Evolutionary conservation across 2,797 vertebrate species (phyloP), one percentile per base, ranked within the genome.

Genomic region (Ptychadena robeensis): DNA sequence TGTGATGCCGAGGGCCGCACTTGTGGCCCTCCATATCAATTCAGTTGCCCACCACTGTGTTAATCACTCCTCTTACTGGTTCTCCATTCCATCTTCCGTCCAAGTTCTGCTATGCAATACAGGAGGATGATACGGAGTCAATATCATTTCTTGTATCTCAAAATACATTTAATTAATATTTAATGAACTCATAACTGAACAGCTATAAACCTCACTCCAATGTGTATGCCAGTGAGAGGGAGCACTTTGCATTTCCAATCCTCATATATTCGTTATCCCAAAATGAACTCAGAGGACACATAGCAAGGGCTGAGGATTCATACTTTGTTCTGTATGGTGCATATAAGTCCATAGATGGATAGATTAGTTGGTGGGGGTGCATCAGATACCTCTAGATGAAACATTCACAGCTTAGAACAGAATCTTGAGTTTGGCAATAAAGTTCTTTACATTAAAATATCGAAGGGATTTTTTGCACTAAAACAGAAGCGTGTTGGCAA

Each of bases 101-200:
- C 11, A n/a, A n/a, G 68, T 72, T 37, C 53, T 40, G 66, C 25
- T 71, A 53, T 28, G 37, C 37, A 48, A 65, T 73, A 34, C 11
- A 68, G 9, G 6, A 53, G 44, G 0, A 4, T 53, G 4, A 53
- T 7, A 22, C 8, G 1, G 22, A 53, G 4, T 53, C 6, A 53
- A 53, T 11, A n/a, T 22, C 15, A 53, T 4, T 4, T 53, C 18
- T 22, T n/a, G 44, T 18, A 53, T 22, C 22, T 53, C 18, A 22
- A 22, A 53, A 0, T 53, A 53, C 44, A 53, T 53, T 53, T 22
- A n/a, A 22, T 53, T 22, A 53, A 53, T 53, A 53, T 22, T 53
- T 53, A 22, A 22, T 53, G 40, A 53, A 22, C 9, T 22, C 44
- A 22, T 53, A 53, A 53, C 44, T 22, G 15, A n/a, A n/a, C 18